Evolutionary conservation across 2,797 vertebrate species (phyloP).

Genomic region (Anableps anableps): DNA sequence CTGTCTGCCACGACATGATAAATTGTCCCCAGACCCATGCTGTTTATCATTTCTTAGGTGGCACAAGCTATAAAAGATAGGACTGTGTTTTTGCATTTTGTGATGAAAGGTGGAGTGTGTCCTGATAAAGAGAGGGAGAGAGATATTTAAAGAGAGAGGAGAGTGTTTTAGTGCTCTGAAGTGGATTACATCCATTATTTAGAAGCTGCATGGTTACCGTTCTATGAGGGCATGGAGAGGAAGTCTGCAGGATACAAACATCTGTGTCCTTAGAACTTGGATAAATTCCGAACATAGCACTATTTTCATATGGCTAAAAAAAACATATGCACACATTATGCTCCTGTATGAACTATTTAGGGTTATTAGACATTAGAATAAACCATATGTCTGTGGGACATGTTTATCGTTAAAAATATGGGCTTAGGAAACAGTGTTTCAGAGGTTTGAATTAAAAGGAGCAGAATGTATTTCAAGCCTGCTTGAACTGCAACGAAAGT

Average conservation of each 20-base stretch:
- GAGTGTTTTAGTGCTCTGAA: constrained; percentile 52
- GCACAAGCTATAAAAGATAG: constrained; percentile 56
- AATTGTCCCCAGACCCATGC: constrained; percentile 59
- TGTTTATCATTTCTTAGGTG: constrained; percentile 68
- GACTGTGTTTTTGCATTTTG: constrained; percentile 45
- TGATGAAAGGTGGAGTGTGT: constrained; percentile 53
- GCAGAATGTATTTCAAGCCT: constrained; percentile 28
- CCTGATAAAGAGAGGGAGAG: constrained; percentile 56
- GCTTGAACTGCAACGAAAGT: constrained; percentile 57
- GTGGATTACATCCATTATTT: constrained; percentile 77
- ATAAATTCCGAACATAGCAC: constrained; percentile 4
- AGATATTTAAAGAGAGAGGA: constrained; percentile 62
- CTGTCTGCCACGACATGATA: constrained; percentile 51
- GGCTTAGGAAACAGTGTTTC: constrained; percentile 39
- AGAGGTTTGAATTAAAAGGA: constrained; percentile 59
- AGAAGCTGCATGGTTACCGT: constrained; percentile 43
- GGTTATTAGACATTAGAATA: neutral
- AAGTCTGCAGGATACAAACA: constrained; percentile 40
- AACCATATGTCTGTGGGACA: neutral
- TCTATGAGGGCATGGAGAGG: constrained; percentile 38
- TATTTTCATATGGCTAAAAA: neutral
- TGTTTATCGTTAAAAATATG: constrained; percentile 15
- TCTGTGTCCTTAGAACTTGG: constrained; percentile 15
- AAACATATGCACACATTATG: too few species aligned
- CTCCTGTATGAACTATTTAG: neutral